phyloP scores from a whole-genome alignment of 2,888 invertebrate species.

The Stomorhina lunata region DNA sequence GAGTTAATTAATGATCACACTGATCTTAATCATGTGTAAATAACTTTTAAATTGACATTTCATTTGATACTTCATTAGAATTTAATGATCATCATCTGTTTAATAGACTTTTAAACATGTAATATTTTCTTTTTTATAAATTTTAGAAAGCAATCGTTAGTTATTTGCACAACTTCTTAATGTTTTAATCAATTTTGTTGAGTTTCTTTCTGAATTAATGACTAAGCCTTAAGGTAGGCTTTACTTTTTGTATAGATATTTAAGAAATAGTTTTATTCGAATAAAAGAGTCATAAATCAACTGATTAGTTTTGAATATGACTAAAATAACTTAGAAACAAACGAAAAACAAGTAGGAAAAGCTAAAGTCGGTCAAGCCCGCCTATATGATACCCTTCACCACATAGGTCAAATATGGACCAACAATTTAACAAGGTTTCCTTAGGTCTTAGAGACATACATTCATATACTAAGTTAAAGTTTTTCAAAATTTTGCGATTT shows the following conservation, averaged over 20 bases:
- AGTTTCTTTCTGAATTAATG: background rate
- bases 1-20: background rate
- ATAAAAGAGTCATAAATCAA: too few relatives aligned
- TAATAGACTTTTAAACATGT: background rate
- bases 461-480: too few relatives aligned
- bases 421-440: too few relatives aligned
- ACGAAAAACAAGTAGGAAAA: too few relatives aligned
- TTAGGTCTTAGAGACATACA: too few relatives aligned
- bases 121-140: background rate
- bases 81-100: background rate
- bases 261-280: background rate
- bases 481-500: too few relatives aligned
- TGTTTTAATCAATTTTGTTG: background rate
- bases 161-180: background rate
- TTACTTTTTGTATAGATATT: background rate
- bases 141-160: too few relatives aligned
- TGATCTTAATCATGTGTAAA: background rate
- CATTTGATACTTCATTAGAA: background rate
- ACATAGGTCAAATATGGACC: too few relatives aligned
- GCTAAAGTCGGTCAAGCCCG: too few relatives aligned
- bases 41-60: background rate
- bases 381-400: too few relatives aligned
- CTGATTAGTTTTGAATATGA: too few relatives aligned
- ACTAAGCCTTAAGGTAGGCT: background rate
- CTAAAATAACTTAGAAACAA: too few relatives aligned